Base-by-base conservation (phyloP, 1,140 invertebrate genomes). In the Pseudomyrmex dendroicus region DNA sequence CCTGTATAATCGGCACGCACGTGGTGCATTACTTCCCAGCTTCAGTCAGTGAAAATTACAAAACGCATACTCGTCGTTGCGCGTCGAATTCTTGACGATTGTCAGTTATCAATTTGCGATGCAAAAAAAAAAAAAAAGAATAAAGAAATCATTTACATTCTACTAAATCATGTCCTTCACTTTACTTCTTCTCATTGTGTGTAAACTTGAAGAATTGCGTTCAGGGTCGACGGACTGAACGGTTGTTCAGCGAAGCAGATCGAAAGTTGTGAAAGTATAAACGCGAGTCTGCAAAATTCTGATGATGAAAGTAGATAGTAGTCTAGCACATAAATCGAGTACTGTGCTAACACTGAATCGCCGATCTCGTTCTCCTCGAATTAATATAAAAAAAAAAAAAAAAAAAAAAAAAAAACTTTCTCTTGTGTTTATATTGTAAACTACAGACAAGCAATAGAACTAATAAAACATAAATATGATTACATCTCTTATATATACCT, bases 401-500 rank as follows among this genome's bases (percentile, higher is more conserved):
- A n/a, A n/a, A n/a, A n/a, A n/a, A n/a, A n/a, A n/a, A n/a, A n/a
- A n/a, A n/a, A n/a, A n/a, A n/a, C 17, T 68, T 67, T 77, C 63
- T 48, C 17, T 68, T 8, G 2, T n/a, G 50, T 46, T 22, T 17
- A 56, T 68, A 12, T 9, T 25, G 1, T 46, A 35, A 35, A 35
- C 35, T 35, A 13, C 13, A 10, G 20, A 22, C 44, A 44, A 44
- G 13, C 52, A 48, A 25, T 12, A n/a, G 10, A 59, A 44, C 15
- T 56, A 17, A 63, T 48, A 50, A 13, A 12, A 17, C 0, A 35
- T 70, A 70, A 78, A 48, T 25, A 1, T 54, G 62, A 12, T 57
- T 57, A 13, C 35, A 12, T 25, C 2, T 2, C 59, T 67, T 15
- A 91, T 95, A 35, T 35, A 35, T 94, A 97, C 97, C 96, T 96